Evolutionary conservation across 1,140 invertebrate species (phyloP).

Genomic region (Pararge aegeria): DNA sequence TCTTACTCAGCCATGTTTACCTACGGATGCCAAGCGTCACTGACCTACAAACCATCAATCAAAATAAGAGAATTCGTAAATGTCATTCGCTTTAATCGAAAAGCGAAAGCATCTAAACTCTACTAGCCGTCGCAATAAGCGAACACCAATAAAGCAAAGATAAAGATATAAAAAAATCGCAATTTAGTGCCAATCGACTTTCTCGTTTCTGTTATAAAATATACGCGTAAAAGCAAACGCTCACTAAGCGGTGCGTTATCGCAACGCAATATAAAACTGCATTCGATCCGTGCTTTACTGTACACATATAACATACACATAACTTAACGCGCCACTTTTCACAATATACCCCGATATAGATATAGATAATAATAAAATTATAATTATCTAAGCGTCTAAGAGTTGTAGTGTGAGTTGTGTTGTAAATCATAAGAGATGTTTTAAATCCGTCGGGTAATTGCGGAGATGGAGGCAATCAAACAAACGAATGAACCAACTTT

Average conservation of each 20-base stretch:
- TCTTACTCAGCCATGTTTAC: conserved; percentile 54
- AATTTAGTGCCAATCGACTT: conserved; percentile 1
- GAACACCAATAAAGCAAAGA: conserved; percentile 10
- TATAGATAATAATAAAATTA: too few species aligned
- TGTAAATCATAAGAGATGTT: too few species aligned
- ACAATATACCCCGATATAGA: too few species aligned
- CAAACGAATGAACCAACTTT: too few species aligned
- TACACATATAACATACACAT: too few species aligned
- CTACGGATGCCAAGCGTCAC: conserved; percentile 40
- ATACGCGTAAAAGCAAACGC: background rate
- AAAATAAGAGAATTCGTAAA: conserved; percentile 24
- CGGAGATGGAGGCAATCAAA: too few species aligned
- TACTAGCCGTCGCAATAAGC: background rate
- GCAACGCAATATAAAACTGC: too few species aligned
- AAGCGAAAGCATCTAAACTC: conserved; percentile 16
- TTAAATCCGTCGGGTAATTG: too few species aligned
- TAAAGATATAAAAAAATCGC: conserved; percentile 4
- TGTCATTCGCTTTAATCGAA: conserved; percentile 12
- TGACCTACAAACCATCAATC: conserved; percentile 48
- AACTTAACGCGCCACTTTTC: too few species aligned
- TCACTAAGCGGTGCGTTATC: background rate
- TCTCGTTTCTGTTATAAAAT: conserved; percentile 9
- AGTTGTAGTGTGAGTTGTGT: too few species aligned
- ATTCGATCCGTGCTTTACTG: too few species aligned
- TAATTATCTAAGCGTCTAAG: too few species aligned